Evolutionary conservation across 2,113 vertebrate genomes (phyloP), one percentile per base, ranked within the genome.

Genomic region (Halichoeres trimaculatus): DNA sequence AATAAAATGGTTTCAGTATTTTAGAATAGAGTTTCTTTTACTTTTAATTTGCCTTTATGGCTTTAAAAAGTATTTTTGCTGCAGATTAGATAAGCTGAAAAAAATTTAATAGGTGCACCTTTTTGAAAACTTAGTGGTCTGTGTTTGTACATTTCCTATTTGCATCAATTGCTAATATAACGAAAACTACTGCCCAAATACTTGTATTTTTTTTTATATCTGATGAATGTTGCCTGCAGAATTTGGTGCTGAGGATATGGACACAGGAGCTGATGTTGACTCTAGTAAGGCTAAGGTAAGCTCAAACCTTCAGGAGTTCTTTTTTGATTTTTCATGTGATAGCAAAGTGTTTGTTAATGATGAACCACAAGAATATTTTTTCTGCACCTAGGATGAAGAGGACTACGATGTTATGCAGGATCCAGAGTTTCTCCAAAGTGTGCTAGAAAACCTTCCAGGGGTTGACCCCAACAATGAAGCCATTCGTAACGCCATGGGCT

Each of bases 391-490:
- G 97, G 97, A 98, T 71, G 97, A 99, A 23, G 97, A 99, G 1
- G 97, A 99, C 72, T 99, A 99, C 0, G 97, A 99, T 0, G 97
- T 98, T 59, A 99, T 99, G 97, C 97, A 98, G 84, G 97, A 99
- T 74, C 97, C 96, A 0, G 98, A 98, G 74, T 99, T 99, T 87
- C 95, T 99, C 64, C 97, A 98, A 92, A 99, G 97, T 0, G 98
- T 99, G 12, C 89, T 99, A 80, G 98, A 99, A 89, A 99, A 97
- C 89, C 94, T 99, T 16, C 97, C 97, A 0, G 98, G 97, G 0
- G 98, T 99, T 13, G 97, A 99, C 50, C 98, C 97, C 75, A 98
- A 97, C 92, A 98, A 99, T 0, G 97, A 98, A 91, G 98, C 96
- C 83, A 99, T 99, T 69, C 94, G 97, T n/a, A 99, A 97, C 0